Evolutionary conservation across 2,797 vertebrate genomes (phyloP).

Genomic region (Pseudochaenichthys georgianus): DNA sequence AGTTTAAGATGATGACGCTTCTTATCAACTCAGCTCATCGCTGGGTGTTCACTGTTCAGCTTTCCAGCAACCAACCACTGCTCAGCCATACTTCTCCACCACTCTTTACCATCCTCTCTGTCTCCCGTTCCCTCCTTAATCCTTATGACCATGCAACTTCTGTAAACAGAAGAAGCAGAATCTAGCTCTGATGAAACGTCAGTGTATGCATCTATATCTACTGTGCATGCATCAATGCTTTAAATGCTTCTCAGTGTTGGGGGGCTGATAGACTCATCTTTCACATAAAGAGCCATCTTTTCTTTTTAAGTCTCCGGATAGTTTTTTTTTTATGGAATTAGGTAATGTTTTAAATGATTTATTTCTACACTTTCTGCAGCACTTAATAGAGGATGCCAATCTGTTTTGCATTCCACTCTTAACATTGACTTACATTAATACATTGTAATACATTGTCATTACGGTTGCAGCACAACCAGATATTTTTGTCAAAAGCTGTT

Average conservation of each 20-base stretch:
- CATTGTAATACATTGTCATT: too few relatives aligned
- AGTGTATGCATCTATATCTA: conserved; percentile 7
- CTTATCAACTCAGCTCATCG: conserved; percentile 75
- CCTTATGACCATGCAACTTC: not conserved
- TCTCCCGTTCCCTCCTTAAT: not conserved
- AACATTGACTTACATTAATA: too few relatives aligned
- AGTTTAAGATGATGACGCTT: conserved; percentile 77
- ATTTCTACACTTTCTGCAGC: not conserved
- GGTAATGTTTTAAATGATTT: too few relatives aligned
- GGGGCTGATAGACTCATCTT: not conserved
- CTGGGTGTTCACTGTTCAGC: conserved; percentile 62
- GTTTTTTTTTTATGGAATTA: too few relatives aligned
- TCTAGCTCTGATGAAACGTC: conserved; percentile 18
- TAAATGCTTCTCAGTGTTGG: not conserved
- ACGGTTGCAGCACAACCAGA: not conserved
- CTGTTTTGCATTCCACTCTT: not conserved
- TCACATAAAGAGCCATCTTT: not conserved
- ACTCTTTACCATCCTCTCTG: not conserved
- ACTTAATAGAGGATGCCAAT: not conserved
- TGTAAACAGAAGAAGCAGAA: conserved; percentile 9
- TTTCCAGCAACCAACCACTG: conserved; percentile 61
- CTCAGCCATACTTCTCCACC: conserved; percentile 21
- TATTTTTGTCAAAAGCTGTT: too few relatives aligned
- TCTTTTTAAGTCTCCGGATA: not conserved
- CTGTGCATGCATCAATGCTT: not conserved